Base-by-base conservation (phyloP, 2,797 vertebrate genomes). In the Serranus cabrilla region DNA sequence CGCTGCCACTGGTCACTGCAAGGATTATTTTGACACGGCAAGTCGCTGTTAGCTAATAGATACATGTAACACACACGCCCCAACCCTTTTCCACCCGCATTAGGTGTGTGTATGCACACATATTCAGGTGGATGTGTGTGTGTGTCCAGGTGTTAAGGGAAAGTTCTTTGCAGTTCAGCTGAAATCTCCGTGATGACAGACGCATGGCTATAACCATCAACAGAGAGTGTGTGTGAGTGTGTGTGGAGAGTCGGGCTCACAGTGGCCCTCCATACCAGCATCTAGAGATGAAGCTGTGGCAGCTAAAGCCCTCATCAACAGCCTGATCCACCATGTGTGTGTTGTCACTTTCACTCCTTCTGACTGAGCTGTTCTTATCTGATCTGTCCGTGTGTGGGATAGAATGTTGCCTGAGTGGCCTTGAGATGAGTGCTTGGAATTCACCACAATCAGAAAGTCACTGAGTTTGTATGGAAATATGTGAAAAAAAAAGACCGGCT, bases 131-230 rank as follows among this genome's bases (percentile, higher is more conserved):
- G 58, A 63, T 60, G 54, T 72, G 67, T 62, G 65, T 46, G 52
- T 34, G 39, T 77, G 61, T 71, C 78, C 91, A 92, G 90, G 91
- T 93, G 91, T 86, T 71, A 83, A 81, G 80, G 58, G 71, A 90
- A 87, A 87, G 87, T 83, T 85, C 55, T 80, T 60, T 46, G 39
- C 76, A 80, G 69, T 80, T 81, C 7, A 80, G 51, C 34, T 74
- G 37, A 78, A 85, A 84, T 78, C 83, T 52, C 11, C 27, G 18
- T 31, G 86, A 65, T 87, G 90, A 93, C 87, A 91, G 92, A 92
- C 61, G 9, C 13, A 18, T 13, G 27, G 51, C 52, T 73, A 21
- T 56, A 80, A 80, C 58, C 64, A 62, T 13, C n/a, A 18, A 51
- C 14, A 23, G 56, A 52, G 40, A 25, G 79, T 16, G 55, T 63